These are phyloP conservation scores for Scatophagus argus DNA, from an alignment of 2,113 vertebrate species.

Conservation along the genomic window DNA sequence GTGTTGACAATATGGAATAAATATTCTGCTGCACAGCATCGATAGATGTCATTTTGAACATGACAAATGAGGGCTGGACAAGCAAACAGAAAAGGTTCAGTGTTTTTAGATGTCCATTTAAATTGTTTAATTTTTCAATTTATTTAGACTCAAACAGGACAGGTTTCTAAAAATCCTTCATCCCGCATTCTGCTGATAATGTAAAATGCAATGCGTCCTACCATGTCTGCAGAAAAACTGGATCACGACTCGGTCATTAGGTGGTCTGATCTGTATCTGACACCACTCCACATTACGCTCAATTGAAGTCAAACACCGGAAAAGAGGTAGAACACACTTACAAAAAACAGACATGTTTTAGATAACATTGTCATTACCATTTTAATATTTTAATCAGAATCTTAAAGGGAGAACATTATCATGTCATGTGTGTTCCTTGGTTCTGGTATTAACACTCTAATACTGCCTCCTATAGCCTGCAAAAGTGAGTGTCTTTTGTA, in stretches of 20 bases:
- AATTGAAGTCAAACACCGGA: slow-evolving; percentile 87
- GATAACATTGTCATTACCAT: background rate
- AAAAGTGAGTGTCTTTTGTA: background rate
- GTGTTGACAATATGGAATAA: slow-evolving; percentile 47
- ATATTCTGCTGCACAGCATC: background rate
- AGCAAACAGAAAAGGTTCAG: background rate
- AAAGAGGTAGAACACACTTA: slow-evolving; percentile 91
- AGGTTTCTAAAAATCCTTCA: background rate
- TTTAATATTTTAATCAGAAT: background rate
- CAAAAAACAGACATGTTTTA: slow-evolving; percentile 17
- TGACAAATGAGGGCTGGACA: background rate
- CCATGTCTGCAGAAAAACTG: slow-evolving; percentile 93
- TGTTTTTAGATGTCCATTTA: background rate
- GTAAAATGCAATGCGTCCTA: slow-evolving; percentile 69
- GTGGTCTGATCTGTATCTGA: slow-evolving; percentile 83
- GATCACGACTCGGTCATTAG: slow-evolving; percentile 82
- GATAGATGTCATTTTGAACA: background rate
- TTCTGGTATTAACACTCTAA: background rate
- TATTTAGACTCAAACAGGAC: background rate
- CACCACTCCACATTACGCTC: slow-evolving; percentile 91
- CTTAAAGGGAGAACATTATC: background rate
- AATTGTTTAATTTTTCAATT: background rate
- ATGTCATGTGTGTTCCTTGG: background rate
- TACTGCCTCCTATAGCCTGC: background rate
- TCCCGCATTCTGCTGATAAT: background rate